phyloP scores from a whole-genome alignment of 2,888 invertebrate species.

The Emmelina monodactyla region DNA sequence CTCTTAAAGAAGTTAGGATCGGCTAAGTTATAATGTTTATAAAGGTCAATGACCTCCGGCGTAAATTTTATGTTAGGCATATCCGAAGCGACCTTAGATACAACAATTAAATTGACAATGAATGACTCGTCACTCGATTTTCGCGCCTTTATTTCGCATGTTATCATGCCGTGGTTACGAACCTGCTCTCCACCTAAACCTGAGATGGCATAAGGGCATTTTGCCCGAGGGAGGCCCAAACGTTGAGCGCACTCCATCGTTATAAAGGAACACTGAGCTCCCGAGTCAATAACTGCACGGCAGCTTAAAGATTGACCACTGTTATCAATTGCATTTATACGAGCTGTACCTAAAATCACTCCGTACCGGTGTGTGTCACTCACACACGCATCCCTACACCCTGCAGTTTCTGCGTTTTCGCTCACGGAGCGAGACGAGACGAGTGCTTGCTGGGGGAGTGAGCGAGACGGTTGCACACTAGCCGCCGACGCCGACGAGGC shows the following conservation, averaged over 20 bases:
- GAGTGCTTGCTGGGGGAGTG: not conserved
- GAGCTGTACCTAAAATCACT: constrained; percentile 2
- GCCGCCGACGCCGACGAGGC: too few relatives aligned
- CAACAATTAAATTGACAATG: too few relatives aligned
- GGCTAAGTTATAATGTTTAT: too few relatives aligned
- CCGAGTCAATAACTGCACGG: constrained; percentile 4
- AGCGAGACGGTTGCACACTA: not conserved
- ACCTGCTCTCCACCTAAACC: constrained; percentile 1
- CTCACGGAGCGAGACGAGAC: not conserved
- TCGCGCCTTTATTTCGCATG: too few relatives aligned
- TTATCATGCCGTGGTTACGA: too few relatives aligned
- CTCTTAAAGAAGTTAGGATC: too few relatives aligned
- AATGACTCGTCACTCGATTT: too few relatives aligned
- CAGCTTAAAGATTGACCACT: not conserved
- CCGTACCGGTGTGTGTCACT: not conserved
- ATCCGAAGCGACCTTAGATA: too few relatives aligned
- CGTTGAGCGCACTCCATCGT: constrained; percentile 3
- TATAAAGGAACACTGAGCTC: constrained; percentile 3
- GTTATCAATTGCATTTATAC: not conserved
- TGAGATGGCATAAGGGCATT: not conserved
- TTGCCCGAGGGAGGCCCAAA: constrained; percentile 1
- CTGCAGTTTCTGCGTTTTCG: too few relatives aligned
- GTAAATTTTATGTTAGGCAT: too few relatives aligned
- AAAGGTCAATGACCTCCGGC: too few relatives aligned
- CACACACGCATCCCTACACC: too few relatives aligned